Evolutionary conservation across 2,797 vertebrate species (phyloP).

Genomic region (Todus mexicanus): DNA sequence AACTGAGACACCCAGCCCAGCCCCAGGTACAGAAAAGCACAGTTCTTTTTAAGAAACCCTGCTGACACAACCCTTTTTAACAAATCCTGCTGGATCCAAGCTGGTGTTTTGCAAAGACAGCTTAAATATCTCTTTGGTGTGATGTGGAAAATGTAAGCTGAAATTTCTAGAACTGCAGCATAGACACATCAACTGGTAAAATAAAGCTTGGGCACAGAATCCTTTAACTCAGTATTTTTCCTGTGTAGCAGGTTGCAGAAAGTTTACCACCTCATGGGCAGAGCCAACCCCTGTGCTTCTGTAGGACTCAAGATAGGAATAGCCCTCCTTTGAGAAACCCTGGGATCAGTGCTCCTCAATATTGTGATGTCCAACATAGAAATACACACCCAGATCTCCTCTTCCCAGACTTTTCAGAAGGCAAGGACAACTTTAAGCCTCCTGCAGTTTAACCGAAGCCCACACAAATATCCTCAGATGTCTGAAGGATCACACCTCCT

Average conservation of each 20-base stretch:
- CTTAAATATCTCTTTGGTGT: neutral
- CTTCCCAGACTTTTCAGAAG: neutral
- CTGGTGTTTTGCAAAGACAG: neutral
- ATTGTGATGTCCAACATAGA: neutral
- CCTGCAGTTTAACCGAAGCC: neutral
- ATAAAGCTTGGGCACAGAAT: neutral
- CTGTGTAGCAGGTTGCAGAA: neutral
- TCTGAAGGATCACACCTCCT: neutral
- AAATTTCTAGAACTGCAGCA: neutral
- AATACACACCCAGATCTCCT: neutral
- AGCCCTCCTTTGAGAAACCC: neutral
- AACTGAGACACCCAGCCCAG: neutral
- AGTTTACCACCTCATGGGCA: neutral
- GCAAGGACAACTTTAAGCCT: neutral
- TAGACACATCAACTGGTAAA: neutral
- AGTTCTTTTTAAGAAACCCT: neutral
- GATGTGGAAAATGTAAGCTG: neutral
- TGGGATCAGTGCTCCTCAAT: neutral
- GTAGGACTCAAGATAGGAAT: neutral
- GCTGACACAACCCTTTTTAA: neutral
- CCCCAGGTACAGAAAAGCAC: neutral
- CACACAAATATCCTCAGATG: neutral
- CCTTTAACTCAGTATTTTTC: neutral
- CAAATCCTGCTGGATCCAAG: neutral
- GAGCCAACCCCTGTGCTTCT: neutral